phyloP scores from a whole-genome alignment of 2,113 vertebrate genomes.

The Myocastor coypus region DNA sequence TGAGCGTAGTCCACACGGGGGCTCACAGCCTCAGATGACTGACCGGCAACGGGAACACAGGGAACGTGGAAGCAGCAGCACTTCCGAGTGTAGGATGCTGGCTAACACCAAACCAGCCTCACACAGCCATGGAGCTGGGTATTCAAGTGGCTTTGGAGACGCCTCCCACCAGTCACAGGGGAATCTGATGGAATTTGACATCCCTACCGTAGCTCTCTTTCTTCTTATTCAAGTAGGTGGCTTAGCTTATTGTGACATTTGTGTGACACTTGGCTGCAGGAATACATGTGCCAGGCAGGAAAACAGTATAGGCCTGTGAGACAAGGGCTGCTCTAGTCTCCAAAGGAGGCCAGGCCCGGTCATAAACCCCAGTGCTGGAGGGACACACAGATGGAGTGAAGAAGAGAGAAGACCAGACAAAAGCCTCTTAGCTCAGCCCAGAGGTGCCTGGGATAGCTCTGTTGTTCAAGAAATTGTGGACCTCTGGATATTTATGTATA shows the following conservation, averaged over 20 bases:
- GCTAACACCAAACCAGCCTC: not conserved
- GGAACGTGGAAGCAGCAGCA: not conserved
- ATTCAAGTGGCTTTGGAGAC: not conserved
- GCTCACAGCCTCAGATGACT: not conserved
- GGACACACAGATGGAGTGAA: accelerated
- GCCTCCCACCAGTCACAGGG: not conserved
- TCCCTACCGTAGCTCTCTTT: not conserved
- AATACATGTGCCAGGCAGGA: not conserved
- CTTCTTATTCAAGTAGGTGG: not conserved
- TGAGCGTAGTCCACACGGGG: accelerated
- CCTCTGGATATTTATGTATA: not conserved
- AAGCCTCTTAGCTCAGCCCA: not conserved
- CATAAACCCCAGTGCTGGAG: not conserved
- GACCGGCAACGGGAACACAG: accelerated
- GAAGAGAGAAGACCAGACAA: not conserved
- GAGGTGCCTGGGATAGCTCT: no score
- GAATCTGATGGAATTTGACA: not conserved
- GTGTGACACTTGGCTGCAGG: not conserved
- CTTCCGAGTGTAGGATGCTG: accelerated
- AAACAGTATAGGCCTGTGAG: not conserved
- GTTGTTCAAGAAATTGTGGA: not conserved
- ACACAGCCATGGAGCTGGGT: no score
- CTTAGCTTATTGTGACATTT: not conserved
- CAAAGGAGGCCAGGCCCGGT: not conserved
- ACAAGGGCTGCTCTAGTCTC: not conserved